These are phyloP conservation scores for Heteromurus nitidus DNA, from an alignment of 2,888 invertebrate genomes.

Conservation along the genomic window DNA sequence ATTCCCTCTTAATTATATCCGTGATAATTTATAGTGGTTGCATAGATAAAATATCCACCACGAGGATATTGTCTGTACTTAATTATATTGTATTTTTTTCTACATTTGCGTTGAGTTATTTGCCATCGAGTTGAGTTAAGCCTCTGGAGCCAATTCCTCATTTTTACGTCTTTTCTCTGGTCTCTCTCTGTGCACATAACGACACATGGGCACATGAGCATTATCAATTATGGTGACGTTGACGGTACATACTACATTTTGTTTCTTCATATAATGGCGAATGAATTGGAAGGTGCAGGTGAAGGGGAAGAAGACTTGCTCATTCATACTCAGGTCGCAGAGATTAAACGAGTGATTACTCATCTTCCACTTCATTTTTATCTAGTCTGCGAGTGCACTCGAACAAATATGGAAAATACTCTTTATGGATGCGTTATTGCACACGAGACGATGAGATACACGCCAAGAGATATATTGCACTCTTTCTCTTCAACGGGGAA, in stretches of 20 bases:
- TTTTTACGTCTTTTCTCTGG: neutral
- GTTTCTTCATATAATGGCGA: too few relatives aligned
- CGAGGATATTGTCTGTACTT: slow-evolving; percentile 48
- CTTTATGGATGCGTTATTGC: neutral
- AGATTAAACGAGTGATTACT: neutral
- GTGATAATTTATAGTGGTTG: slow-evolving; percentile 48
- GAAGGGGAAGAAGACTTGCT: neutral
- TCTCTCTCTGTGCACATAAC: neutral
- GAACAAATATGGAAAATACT: neutral
- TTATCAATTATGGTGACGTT: neutral
- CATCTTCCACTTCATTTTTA: neutral
- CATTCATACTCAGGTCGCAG: too few relatives aligned
- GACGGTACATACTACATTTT: neutral
- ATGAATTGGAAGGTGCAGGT: neutral
- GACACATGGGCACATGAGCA: too few relatives aligned
- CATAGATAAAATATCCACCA: slow-evolving; percentile 44
- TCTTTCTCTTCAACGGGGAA: neutral
- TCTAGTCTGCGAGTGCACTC: neutral
- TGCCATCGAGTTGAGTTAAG: neutral
- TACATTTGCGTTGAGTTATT: neutral
- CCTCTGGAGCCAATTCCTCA: neutral
- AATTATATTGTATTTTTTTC: slow-evolving; percentile 28
- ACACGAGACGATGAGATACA: neutral
- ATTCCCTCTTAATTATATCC: slow-evolving; percentile 56
- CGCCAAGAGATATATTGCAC: neutral